These are phyloP conservation scores for Bradynema listronoti DNA, from an alignment of 1,140 invertebrate genomes.

Conservation along the genomic window DNA sequence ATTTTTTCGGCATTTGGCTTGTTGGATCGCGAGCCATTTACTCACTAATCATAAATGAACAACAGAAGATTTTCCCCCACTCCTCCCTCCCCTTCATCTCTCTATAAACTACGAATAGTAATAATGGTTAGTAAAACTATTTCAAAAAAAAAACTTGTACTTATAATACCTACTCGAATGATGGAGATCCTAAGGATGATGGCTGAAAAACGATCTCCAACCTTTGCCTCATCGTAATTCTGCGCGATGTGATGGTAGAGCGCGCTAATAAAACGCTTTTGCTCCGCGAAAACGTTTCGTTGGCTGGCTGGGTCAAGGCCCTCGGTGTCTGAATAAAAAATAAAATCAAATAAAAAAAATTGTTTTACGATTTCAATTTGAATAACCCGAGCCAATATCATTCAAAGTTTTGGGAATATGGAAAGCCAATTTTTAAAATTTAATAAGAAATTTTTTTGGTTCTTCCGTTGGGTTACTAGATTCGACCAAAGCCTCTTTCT, in stretches of 20 bases:
- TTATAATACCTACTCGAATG: constrained; percentile 31
- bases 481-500: too few relatives aligned
- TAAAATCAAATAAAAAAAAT: constrained; percentile 3
- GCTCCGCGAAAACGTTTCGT: constrained; percentile 53
- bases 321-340: constrained; percentile 49
- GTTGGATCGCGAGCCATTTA: too few relatives aligned
- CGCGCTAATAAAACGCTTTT: constrained; percentile 49
- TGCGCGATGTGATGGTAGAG: constrained; percentile 45
- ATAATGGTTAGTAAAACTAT: background rate
- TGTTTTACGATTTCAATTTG: too few relatives aligned
- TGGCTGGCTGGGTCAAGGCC: constrained; percentile 55
- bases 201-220: constrained; percentile 46
- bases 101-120: background rate
- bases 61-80: background rate
- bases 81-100: background rate
- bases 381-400: too few relatives aligned
- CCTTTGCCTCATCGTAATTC: constrained; percentile 33
- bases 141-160: background rate
- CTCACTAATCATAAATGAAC: background rate
- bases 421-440: too few relatives aligned
- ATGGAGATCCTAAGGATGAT: constrained; percentile 53
- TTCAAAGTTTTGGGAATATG: too few relatives aligned
- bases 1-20: too few relatives aligned
- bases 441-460: too few relatives aligned
- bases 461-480: too few relatives aligned